A percentile compares a stretch with the other conserved stretches of the same genome.
phyloP scores from a whole-genome alignment of 35 echinoderm and acorn worm species.

The Strongylocentrotus purpuratus region DNA sequence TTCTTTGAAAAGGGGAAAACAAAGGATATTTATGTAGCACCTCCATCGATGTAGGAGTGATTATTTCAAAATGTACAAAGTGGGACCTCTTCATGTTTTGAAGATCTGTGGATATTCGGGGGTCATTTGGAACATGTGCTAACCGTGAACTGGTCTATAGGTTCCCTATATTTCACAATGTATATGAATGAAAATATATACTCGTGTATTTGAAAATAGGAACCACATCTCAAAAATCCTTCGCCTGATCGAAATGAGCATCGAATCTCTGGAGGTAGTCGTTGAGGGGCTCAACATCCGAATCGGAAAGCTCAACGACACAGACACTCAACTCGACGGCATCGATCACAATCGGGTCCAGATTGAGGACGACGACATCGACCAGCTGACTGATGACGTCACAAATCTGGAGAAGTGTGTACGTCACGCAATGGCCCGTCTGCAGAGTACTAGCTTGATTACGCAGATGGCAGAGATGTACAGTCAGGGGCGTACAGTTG shows the following conservation, averaged over 20 bases:
- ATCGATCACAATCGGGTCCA: conserved; percentile 1
- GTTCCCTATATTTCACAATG: no score
- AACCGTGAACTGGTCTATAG: no score
- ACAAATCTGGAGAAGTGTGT: neutral
- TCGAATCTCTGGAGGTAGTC: neutral
- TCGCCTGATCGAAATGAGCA: neutral
- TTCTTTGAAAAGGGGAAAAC: no score
- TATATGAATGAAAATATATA: no score
- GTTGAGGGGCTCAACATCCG: neutral
- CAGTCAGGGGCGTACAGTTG: neutral
- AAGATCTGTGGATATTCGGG: no score
- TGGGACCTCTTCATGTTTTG: no score
- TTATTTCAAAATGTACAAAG: no score
- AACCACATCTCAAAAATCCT: neutral
- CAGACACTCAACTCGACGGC: neutral
- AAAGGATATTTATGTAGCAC: no score
- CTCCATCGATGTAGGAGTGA: no score
- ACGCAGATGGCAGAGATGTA: neutral
- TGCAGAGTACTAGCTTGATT: neutral
- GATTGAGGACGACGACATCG: conserved; percentile 14
- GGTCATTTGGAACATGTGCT: no score
- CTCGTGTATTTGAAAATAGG: neutral
- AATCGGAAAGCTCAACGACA: neutral
- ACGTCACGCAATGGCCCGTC: neutral
- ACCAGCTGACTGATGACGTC: neutral